phyloP scores from a whole-genome alignment of 30 jellyfish, hydroid and myxozoan genomes.

The Haliclystus octoradiatus region DNA sequence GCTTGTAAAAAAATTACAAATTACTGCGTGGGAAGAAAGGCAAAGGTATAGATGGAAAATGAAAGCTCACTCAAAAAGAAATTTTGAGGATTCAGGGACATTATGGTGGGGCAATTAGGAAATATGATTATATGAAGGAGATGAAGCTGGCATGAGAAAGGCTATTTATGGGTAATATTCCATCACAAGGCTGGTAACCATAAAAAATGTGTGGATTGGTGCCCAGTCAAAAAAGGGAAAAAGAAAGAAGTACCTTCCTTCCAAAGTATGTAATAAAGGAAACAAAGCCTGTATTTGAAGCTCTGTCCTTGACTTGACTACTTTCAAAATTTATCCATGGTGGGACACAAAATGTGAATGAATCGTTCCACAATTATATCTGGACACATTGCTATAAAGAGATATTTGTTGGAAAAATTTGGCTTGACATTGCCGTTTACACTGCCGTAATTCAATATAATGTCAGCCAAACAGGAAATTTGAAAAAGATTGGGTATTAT shows the following conservation, averaged over 20 bases:
- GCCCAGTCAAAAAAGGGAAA: neutral
- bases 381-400: constrained; percentile 1
- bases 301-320: neutral
- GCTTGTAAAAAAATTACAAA: neutral
- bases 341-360: constrained; percentile 7
- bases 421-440: neutral
- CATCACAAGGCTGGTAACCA: constrained; percentile 3
- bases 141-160: constrained; percentile 1
- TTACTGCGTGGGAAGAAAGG: neutral
- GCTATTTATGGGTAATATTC: constrained; percentile 3
- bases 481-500: too few relatives aligned
- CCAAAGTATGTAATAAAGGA: constrained; percentile 1
- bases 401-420: neutral
- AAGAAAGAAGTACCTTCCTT: neutral
- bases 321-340: constrained; percentile 4
- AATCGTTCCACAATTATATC: neutral
- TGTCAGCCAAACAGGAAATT: neutral
- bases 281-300: constrained; percentile 7
- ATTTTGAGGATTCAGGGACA: constrained; percentile 2
- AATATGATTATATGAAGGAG: constrained; percentile 2
- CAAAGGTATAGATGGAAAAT: neutral
- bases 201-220: neutral
- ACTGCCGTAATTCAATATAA: constrained; percentile 1
- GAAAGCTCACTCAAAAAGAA: neutral
- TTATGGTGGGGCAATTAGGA: constrained; percentile 1